Base-by-base conservation (phyloP, 2,797 vertebrate genomes). In the Adrianichthys oophorus region DNA sequence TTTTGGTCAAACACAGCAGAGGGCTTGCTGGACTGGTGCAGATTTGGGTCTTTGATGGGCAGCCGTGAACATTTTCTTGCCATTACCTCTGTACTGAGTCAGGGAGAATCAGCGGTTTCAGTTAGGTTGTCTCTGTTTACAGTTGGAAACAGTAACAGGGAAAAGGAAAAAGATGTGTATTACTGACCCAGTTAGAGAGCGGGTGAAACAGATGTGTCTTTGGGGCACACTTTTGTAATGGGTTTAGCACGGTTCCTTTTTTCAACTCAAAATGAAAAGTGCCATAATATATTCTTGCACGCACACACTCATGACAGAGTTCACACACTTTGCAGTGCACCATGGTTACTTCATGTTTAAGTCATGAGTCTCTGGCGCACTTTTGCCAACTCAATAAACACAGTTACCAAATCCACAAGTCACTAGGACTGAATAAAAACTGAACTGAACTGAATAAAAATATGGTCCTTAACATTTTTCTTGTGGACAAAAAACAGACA, bases 271-370 rank as follows among this genome's bases (percentile, higher is more conserved):
- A 76, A 70, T 5, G 56, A 71, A 75, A 81, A 72, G 43, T 29
- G 52, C 52, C 17, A 8, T 65, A 73, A 69, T 51, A 61, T 52
- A 72, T 62, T 42, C 23, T 7, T 44, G 32, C 10, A 42, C 60
- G 62, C 62, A 42, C 48, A 32, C 48, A 45, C 17, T 26, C 40
- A 55, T 14, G 12, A 44, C 24, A 63, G 76, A 56, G 52, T 42
- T 14, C 48, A 56, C 52, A 70, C 53, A 59, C 56, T 68, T 19
- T 75, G 57, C 74, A 45, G 43, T 45, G 4, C 10, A 52, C 67
- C 66, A 51, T 37, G 60, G 29, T 46, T 66, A 56, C 43, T 63
- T 68, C 68, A 84, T 81, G 71, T 82, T 76, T 85, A 73, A 85
- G 59, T 80, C 72, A 81, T 82, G 62, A 78, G 70, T 49, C 52